phyloP scores from a whole-genome alignment of 2,888 invertebrate species.

The Hypena proboscidalis region DNA sequence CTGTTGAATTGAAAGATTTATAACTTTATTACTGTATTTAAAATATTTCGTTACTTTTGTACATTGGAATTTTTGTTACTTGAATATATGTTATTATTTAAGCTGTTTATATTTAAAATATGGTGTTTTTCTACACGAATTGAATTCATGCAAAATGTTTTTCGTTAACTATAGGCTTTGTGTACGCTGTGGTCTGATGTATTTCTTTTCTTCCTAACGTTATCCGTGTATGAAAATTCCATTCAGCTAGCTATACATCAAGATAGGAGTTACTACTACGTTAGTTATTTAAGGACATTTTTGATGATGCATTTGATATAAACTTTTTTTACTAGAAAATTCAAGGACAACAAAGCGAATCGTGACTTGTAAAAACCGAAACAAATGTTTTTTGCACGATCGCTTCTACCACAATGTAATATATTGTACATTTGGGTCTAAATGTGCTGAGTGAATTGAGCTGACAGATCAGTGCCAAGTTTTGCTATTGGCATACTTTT shows the following conservation, averaged over 20 bases:
- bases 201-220: slow-evolving; percentile 77
- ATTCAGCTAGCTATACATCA: slow-evolving; percentile 76
- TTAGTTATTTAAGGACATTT: slow-evolving; percentile 85
- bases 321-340: slow-evolving; percentile 85
- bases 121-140: slow-evolving; percentile 78
- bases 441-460: slow-evolving; percentile 83
- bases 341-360: slow-evolving; percentile 67
- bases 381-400: slow-evolving; percentile 80
- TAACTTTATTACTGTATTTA: slow-evolving; percentile 76
- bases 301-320: slow-evolving; percentile 85
- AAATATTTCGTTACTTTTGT: slow-evolving; percentile 81
- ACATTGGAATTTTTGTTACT: slow-evolving; percentile 82
- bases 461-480: slow-evolving; percentile 80
- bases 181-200: slow-evolving; percentile 79
- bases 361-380: slow-evolving; percentile 79
- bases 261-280: slow-evolving; percentile 78
- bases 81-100: slow-evolving; percentile 81
- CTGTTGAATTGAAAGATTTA: slow-evolving; percentile 77
- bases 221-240: slow-evolving; percentile 74
- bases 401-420: slow-evolving; percentile 83
- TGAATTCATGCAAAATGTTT: slow-evolving; percentile 76
- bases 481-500: slow-evolving; percentile 81
- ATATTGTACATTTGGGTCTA: slow-evolving; percentile 85
- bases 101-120: slow-evolving; percentile 81
- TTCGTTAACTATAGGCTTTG: slow-evolving; percentile 77